These are phyloP conservation scores for Callyntrura guangdongensis DNA, from an alignment of 2,888 invertebrate species.

Conservation along the genomic window DNA sequence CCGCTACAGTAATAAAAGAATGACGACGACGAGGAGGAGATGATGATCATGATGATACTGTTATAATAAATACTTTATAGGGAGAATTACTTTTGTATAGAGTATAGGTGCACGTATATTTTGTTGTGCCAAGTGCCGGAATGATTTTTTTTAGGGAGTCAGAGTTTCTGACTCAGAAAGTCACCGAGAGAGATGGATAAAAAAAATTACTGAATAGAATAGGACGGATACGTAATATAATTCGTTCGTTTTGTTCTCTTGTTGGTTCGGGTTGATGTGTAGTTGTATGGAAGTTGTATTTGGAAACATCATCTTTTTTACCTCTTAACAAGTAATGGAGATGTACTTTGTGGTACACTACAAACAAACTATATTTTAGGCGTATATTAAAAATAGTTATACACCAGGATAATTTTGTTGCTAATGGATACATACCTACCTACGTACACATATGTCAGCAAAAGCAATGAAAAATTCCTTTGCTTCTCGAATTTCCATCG, in stretches of 20 bases:
- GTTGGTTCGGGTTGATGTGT: neutral
- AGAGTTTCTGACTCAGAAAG: constrained; percentile 20
- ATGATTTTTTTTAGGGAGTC: neutral
- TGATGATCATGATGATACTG: constrained; percentile 16
- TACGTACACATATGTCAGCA: too few relatives aligned
- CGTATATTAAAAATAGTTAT: neutral
- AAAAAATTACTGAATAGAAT: neutral
- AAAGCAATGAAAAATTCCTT: too few relatives aligned
- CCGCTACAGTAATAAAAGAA: constrained; percentile 83
- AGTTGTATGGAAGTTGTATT: neutral
- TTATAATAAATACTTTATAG: constrained; percentile 9
- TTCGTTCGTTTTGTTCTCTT: too few relatives aligned
- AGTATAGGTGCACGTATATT: neutral
- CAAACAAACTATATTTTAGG: neutral
- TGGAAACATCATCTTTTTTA: neutral
- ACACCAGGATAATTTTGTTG: too few relatives aligned
- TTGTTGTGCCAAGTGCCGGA: too few relatives aligned
- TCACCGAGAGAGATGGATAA: constrained; percentile 37
- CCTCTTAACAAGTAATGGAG: neutral
- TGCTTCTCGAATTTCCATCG: neutral
- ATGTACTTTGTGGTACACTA: neutral
- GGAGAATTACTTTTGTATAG: neutral
- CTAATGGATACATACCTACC: too few relatives aligned
- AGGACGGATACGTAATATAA: constrained; percentile 1
- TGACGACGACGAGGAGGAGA: constrained; percentile 24